Evolutionary conservation across 2,113 vertebrate genomes (phyloP).

Genomic region (Istiophorus platypterus): DNA sequence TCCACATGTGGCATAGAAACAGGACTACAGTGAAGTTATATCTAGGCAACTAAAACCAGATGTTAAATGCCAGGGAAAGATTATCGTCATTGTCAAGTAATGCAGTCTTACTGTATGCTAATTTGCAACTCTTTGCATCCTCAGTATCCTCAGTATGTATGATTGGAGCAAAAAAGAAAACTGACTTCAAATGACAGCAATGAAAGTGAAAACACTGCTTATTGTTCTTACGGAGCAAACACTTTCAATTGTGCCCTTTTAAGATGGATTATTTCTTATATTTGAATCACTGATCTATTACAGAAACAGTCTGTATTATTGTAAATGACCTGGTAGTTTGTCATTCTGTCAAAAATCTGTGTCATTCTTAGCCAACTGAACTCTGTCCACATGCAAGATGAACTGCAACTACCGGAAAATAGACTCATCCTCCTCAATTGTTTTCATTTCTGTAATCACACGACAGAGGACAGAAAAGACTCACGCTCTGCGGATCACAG

Average conservation of each 20-base stretch:
- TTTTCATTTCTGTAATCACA: conserved; percentile 24
- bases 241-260: neutral
- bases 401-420: conserved; percentile 3
- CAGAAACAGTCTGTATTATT: neutral
- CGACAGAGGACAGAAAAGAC: conserved; percentile 13
- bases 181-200: neutral
- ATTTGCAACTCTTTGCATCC: neutral
- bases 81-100: neutral
- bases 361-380: neutral
- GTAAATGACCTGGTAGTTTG: neutral
- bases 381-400: neutral
- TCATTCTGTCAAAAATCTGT: neutral
- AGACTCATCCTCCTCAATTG: conserved; percentile 6
- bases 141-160: neutral
- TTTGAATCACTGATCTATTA: neutral
- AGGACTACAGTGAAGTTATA: neutral
- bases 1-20: neutral
- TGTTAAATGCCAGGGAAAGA: neutral
- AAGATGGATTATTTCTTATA: neutral
- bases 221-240: neutral
- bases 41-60: neutral
- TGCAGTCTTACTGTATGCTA: neutral
- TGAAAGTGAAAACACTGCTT: neutral
- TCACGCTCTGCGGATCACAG: neutral
- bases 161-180: neutral